Evolutionary conservation across 2,113 vertebrate species (phyloP).

Genomic region (Ictalurus punctatus): DNA sequence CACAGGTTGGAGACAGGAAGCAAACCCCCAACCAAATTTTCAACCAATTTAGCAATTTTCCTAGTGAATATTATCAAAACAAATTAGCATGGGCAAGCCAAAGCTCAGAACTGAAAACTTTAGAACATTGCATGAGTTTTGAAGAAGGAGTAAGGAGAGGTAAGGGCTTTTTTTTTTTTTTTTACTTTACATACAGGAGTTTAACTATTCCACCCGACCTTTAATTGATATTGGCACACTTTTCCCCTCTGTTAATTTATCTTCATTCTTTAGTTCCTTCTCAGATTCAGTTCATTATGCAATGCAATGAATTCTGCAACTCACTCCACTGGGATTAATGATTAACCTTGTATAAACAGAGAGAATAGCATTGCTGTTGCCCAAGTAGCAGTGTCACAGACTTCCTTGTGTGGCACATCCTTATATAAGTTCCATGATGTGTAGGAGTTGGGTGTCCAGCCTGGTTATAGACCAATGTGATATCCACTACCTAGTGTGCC

Average conservation of each 20-base stretch:
- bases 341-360: no score
- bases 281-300: background rate
- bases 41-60: background rate
- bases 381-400: background rate
- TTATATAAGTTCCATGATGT: background rate
- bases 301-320: background rate
- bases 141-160: background rate
- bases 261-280: background rate
- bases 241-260: background rate
- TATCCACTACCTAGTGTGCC: background rate
- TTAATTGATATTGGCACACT: background rate
- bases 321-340: no score
- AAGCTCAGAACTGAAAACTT: background rate
- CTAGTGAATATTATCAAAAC: background rate
- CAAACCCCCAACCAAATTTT: no score
- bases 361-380: background rate
- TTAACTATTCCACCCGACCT: background rate
- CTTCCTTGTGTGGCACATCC: background rate
- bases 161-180: background rate
- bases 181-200: no score
- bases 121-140: background rate
- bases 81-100: background rate
- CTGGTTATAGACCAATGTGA: background rate
- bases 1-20: no score
- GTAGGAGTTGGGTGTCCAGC: background rate